Evolutionary conservation across 2,888 invertebrate genomes (phyloP), one percentile per base, ranked within the genome.

Genomic region (Furcula furcula): DNA sequence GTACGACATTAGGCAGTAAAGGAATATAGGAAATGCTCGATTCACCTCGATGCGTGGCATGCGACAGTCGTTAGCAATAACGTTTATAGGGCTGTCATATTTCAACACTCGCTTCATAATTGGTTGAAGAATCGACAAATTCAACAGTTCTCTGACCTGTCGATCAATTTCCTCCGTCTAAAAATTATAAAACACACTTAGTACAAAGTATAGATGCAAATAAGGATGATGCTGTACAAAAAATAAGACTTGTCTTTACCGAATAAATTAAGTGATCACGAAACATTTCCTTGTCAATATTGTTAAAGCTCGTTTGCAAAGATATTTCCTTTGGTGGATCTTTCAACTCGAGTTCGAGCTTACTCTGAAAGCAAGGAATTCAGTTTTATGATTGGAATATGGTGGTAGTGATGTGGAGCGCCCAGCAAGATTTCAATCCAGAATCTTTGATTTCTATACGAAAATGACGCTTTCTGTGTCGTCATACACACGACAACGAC

Each of bases 351-450:
- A 31, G 28, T 19, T 31, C 28, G 9, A 23, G 20, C 23, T 31
- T 34, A 19, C 13, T 31, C 38, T 31, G 30, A 23, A 31, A 32
- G n/a, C n/a, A n/a, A n/a, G n/a, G n/a, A n/a, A n/a, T n/a, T n/a
- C n/a, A n/a, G n/a, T n/a, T n/a, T n/a, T n/a, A n/a, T n/a, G n/a
- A n/a, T n/a, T n/a, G n/a, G n/a, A n/a, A n/a, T n/a, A n/a, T n/a
- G n/a, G n/a, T n/a, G n/a, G n/a, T n/a, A n/a, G n/a, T n/a, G n/a
- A n/a, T n/a, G n/a, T n/a, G n/a, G n/a, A n/a, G n/a, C n/a, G n/a
- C n/a, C n/a, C n/a, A n/a, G n/a, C n/a, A n/a, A n/a, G n/a, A n/a
- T n/a, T n/a, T n/a, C n/a, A n/a, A n/a, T n/a, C n/a, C n/a, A n/a
- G n/a, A n/a, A n/a, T n/a, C n/a, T n/a, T n/a, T n/a, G n/a, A n/a